Percentiles rank a stretch among this genome's conserved stretches.
phyloP scores from a whole-genome alignment of 2,113 vertebrate species.

The Malurus alboscapulatus region DNA sequence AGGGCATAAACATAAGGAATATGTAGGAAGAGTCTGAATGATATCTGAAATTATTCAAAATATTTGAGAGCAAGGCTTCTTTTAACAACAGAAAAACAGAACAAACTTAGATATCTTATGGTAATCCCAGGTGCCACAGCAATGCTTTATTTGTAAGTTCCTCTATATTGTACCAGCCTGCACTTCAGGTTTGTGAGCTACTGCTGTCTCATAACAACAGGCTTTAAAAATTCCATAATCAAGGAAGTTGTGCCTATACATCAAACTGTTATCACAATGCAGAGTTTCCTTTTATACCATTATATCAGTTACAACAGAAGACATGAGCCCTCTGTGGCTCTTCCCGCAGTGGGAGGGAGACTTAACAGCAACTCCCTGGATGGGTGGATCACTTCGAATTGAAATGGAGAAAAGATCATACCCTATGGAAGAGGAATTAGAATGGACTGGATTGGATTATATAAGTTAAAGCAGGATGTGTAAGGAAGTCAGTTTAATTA shows the following conservation, averaged over 20 bases:
- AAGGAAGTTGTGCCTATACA: neutral
- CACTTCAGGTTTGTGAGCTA: neutral
- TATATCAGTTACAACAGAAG: constrained; percentile 17
- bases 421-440: constrained; percentile 48
- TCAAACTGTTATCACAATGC: neutral
- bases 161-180: neutral
- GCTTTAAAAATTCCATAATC: neutral
- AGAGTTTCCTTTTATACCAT: constrained; percentile 19
- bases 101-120: neutral
- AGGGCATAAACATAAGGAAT: neutral
- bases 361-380: constrained; percentile 20
- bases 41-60: neutral
- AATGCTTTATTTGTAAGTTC: neutral
- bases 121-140: neutral
- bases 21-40: neutral
- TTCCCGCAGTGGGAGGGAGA: constrained; percentile 5
- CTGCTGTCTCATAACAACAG: neutral
- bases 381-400: constrained; percentile 13
- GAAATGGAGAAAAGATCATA: constrained; percentile 67
- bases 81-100: neutral
- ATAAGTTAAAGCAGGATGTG: constrained; percentile 16
- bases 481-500: constrained; percentile 46
- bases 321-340: constrained; percentile 14
- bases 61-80: neutral
- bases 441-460: constrained; percentile 27